Conservation (phyloP, 2,113 vertebrate genomes). For the Xenus cinereus region DNA sequence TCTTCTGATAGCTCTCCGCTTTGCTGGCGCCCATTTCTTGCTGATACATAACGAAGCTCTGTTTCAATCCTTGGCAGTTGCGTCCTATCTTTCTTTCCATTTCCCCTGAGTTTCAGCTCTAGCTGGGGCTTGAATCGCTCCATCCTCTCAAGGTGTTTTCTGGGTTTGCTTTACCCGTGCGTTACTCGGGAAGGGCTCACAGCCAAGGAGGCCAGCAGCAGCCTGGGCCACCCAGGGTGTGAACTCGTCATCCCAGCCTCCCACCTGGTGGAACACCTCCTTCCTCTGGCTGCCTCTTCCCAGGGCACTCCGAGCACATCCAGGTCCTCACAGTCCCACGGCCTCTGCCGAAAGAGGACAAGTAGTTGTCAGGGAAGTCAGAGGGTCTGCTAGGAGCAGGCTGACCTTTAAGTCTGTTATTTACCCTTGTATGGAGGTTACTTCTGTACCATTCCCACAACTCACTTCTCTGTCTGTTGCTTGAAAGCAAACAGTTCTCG, state of each 20-base stretch:
- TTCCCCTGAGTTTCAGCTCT: background rate
- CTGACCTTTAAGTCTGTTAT: background rate
- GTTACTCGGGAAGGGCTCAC: background rate
- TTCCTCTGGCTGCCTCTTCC: background rate
- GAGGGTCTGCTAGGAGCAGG: background rate
- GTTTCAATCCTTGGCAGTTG: slow-evolving; percentile 5
- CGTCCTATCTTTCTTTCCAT: background rate
- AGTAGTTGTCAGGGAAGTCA: background rate
- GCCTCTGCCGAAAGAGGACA: background rate
- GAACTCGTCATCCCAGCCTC: background rate
- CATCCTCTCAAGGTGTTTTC: background rate
- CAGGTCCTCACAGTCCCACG: background rate
- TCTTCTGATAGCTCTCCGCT: background rate
- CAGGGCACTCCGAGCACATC: background rate
- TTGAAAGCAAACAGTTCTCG: background rate
- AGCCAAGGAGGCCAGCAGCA: background rate
- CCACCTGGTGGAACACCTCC: rapidly evolving
- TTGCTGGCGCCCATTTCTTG: slow-evolving; percentile 7
- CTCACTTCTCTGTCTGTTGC: background rate
- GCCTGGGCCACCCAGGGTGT: background rate
- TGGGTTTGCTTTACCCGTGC: background rate
- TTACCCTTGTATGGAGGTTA: background rate
- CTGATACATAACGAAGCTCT: background rate
- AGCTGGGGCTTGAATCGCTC: background rate
- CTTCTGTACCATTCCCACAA: background rate